These are phyloP conservation scores for Acleris laterana DNA, from an alignment of 2,888 invertebrate genomes.

Conservation along the genomic window DNA sequence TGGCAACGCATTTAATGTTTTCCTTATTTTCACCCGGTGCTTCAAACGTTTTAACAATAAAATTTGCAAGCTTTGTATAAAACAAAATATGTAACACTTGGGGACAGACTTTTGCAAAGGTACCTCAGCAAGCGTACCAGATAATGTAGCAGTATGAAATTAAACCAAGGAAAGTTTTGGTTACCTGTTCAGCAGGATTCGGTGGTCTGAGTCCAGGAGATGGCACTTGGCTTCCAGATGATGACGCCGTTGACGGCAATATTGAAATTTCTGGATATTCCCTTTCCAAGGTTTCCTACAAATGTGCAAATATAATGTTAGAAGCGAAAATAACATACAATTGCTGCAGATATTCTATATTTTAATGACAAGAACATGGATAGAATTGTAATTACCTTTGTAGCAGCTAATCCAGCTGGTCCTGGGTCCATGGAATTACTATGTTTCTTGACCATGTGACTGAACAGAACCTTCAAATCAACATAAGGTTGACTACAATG, in stretches of 20 bases:
- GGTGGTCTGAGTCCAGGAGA: slow-evolving; percentile 75
- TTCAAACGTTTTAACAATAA: too few species aligned
- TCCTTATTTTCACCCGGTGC: too few species aligned
- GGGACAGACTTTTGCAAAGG: too few species aligned
- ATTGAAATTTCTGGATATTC: slow-evolving; percentile 83
- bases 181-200: slow-evolving; percentile 78
- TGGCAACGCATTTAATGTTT: too few species aligned
- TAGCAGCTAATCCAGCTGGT: slow-evolving; percentile 76
- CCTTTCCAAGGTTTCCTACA: slow-evolving; percentile 80
- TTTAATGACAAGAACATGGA: too few species aligned
- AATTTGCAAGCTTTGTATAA: too few species aligned
- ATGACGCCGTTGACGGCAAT: slow-evolving; percentile 79
- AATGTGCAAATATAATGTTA: slow-evolving; percentile 21
- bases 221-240: slow-evolving; percentile 69
- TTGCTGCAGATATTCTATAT: neutral
- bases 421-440: slow-evolving; percentile 71
- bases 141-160: too few species aligned
- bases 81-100: too few species aligned
- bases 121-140: too few species aligned
- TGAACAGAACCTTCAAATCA: slow-evolving; percentile 74
- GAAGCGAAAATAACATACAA: neutral
- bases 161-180: neutral
- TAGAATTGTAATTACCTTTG: slow-evolving; percentile 62
- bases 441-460: slow-evolving; percentile 80
- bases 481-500: slow-evolving; percentile 79